Conservation (phyloP, 2,113 vertebrate genomes). For the Prinia subflava region DNA sequence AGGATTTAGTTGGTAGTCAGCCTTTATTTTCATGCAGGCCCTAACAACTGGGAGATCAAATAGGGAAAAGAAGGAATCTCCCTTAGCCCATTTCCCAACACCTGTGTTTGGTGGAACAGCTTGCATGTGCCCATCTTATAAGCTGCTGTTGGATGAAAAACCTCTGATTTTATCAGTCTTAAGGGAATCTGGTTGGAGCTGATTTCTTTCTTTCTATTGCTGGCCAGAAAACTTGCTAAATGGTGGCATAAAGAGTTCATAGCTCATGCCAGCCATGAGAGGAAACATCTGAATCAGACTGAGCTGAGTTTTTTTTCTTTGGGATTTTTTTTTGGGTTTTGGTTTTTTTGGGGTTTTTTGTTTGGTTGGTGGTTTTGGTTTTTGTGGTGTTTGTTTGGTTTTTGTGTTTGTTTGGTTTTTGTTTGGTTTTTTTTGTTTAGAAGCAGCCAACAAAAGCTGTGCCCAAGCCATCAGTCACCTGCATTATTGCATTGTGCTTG, state of each 20-base stretch:
- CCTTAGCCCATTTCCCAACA: neutral
- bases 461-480: neutral
- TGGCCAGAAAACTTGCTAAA: neutral
- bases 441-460: neutral
- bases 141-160: neutral
- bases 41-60: neutral
- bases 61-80: neutral
- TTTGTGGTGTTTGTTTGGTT: too few species aligned
- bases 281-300: neutral
- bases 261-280: accelerated
- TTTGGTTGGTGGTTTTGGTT: too few species aligned
- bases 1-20: neutral
- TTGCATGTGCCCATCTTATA: neutral
- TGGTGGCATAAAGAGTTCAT: neutral
- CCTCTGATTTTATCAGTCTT: neutral
- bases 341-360: too few species aligned
- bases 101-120: neutral
- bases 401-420: too few species aligned
- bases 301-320: neutral
- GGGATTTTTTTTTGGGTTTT: too few species aligned
- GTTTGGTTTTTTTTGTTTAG: neutral
- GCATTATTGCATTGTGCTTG: neutral
- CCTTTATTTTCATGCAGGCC: neutral
- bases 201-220: neutral
- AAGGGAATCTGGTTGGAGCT: neutral